Conservation (phyloP, 2,888 invertebrate genomes). For the Dinocampus coccinellae region DNA sequence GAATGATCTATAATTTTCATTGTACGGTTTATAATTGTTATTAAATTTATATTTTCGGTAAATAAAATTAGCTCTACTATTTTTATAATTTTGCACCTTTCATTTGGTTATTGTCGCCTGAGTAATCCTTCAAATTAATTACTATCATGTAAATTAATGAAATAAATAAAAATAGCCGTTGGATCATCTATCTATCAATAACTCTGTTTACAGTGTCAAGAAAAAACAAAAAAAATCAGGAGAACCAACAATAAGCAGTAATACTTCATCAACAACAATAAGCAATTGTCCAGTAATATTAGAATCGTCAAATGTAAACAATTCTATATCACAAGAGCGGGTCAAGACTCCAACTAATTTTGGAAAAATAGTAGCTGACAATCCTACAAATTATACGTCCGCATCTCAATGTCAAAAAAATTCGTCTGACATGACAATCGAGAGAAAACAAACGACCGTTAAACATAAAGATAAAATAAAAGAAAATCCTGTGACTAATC, state of each 20-base stretch:
- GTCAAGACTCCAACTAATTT: constrained; percentile 39
- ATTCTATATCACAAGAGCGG: constrained; percentile 38
- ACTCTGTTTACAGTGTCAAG: constrained; percentile 59
- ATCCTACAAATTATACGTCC: constrained; percentile 39
- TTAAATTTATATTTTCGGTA: constrained; percentile 48
- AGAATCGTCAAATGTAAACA: constrained; percentile 44
- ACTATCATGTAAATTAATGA: background rate
- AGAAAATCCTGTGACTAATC: constrained; percentile 42
- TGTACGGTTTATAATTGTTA: constrained; percentile 18
- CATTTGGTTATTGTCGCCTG: background rate
- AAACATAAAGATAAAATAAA: constrained; percentile 56
- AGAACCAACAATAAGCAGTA: constrained; percentile 47
- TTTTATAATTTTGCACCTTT: constrained; percentile 41
- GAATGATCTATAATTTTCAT: constrained; percentile 39
- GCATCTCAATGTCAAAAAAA: constrained; percentile 38
- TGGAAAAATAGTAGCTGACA: constrained; percentile 48
- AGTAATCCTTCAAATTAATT: background rate
- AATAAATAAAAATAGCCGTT: background rate
- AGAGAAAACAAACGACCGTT: constrained; percentile 43
- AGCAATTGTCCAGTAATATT: constrained; percentile 42
- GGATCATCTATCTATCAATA: constrained; percentile 28
- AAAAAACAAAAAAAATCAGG: constrained; percentile 61
- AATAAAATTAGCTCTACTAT: constrained; percentile 39
- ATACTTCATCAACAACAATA: constrained; percentile 28
- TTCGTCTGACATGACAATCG: constrained; percentile 35